Conservation (phyloP, 1,140 invertebrate genomes). For the Zaprionus lachaisei region DNA sequence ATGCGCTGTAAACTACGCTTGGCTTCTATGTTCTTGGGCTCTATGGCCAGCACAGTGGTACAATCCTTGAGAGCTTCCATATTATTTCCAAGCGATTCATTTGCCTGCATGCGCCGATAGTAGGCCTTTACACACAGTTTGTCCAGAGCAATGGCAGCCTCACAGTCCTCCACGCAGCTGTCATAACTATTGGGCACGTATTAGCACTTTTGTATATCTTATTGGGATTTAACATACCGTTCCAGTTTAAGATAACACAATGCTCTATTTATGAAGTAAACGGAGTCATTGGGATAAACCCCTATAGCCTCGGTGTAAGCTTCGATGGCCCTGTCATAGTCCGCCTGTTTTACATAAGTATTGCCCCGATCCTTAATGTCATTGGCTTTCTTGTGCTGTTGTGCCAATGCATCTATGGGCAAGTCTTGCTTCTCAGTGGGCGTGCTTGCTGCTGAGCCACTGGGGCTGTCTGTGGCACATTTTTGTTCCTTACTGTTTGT, state of each 20-base stretch:
- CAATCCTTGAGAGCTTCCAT: slow-evolving; percentile 81
- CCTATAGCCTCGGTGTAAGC: slow-evolving; percentile 93
- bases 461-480: slow-evolving; percentile 18
- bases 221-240: slow-evolving; percentile 86
- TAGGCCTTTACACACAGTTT: slow-evolving; percentile 74
- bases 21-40: slow-evolving; percentile 76
- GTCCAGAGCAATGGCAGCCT: slow-evolving; percentile 69
- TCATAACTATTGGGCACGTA: slow-evolving; percentile 52
- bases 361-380: slow-evolving; percentile 90
- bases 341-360: slow-evolving; percentile 90
- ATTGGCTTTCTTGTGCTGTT: slow-evolving; percentile 84
- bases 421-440: slow-evolving; percentile 73
- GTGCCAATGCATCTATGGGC: slow-evolving; percentile 56
- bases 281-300: slow-evolving; percentile 90
- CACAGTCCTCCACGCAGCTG: slow-evolving; percentile 73
- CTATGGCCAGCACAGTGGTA: slow-evolving; percentile 71
- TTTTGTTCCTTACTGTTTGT: not conserved
- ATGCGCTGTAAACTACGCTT: slow-evolving; percentile 73
- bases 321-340: slow-evolving; percentile 92
- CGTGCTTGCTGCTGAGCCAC: slow-evolving; percentile 47
- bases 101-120: slow-evolving; percentile 83
- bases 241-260: slow-evolving; percentile 94
- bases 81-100: slow-evolving; percentile 76
- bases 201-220: not conserved
- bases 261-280: slow-evolving; percentile 94